These are phyloP conservation scores for Ammospiza nelsoni DNA, from an alignment of 2,113 vertebrate species.

Conservation along the genomic window DNA sequence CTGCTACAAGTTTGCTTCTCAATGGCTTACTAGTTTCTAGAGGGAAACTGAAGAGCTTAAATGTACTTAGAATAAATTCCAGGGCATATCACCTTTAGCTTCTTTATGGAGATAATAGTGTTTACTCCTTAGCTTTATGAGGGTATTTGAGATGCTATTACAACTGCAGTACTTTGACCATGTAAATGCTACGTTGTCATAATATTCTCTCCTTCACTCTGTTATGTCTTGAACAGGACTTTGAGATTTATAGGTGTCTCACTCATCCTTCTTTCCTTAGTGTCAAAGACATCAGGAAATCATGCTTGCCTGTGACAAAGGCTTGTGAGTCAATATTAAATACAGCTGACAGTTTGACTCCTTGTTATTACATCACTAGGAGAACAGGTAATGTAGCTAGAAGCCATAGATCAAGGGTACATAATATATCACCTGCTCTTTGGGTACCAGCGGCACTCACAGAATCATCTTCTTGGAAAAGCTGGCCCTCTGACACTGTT, in stretches of 20 bases:
- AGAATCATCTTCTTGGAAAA: background rate
- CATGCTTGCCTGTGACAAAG: background rate
- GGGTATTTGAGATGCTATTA: background rate
- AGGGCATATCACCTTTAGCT: background rate
- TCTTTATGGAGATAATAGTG: constrained; percentile 23
- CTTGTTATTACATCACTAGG: background rate
- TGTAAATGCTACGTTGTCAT: constrained; percentile 24
- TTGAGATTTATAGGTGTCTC: constrained; percentile 6
- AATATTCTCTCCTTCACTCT: background rate
- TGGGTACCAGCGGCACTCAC: background rate
- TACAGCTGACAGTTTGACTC: background rate
- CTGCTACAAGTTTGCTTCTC: background rate
- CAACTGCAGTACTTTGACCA: constrained; percentile 56
- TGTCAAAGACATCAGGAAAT: background rate
- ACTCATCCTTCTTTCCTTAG: background rate
- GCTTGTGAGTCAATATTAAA: constrained; percentile 14
- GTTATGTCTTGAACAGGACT: background rate
- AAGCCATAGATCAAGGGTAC: background rate
- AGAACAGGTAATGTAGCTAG: background rate
- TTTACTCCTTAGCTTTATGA: constrained; percentile 37
- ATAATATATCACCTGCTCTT: background rate
- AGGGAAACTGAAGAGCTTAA: background rate
- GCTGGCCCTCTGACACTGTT: background rate
- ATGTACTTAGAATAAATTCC: constrained; percentile 10
- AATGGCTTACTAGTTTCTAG: background rate